A percentile compares a stretch with the other conserved stretches of the same genome.
phyloP scores from a whole-genome alignment of 2,113 vertebrate species.

The Oncorhynchus kisutch region DNA sequence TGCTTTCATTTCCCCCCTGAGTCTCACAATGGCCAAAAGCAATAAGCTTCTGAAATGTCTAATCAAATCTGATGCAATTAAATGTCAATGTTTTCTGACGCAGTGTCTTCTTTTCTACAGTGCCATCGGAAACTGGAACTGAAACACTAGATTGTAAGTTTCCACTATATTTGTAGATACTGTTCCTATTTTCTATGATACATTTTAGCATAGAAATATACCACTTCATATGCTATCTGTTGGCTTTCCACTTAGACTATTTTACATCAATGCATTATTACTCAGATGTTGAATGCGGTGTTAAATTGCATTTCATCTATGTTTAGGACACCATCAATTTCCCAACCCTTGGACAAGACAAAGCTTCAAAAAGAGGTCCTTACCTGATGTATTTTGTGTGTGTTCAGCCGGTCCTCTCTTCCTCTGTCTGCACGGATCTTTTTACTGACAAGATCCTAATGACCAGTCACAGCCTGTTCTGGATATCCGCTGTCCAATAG shows the following conservation, averaged over 20 bases:
- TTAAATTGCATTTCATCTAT: not conserved
- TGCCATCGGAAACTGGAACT: slow-evolving; percentile 77
- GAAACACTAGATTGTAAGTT: slow-evolving; percentile 61
- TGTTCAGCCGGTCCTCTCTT: not conserved
- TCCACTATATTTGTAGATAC: not conserved
- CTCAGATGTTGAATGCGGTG: not conserved
- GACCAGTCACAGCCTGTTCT: not conserved
- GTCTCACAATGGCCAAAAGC: slow-evolving; percentile 2
- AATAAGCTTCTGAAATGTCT: slow-evolving; percentile 20
- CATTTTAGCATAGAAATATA: not conserved
- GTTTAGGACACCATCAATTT: not conserved
- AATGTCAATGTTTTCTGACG: slow-evolving; percentile 10
- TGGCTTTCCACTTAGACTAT: not conserved
- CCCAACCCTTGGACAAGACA: not conserved
- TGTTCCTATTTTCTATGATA: not conserved
- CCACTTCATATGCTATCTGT: too few species aligned
- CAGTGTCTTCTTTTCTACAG: slow-evolving; percentile 48
- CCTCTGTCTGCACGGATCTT: not conserved
- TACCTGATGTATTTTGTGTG: not conserved
- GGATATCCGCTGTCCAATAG: not conserved
- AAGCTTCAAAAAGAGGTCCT: not conserved
- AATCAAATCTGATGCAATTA: slow-evolving; percentile 1
- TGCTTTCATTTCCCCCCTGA: slow-evolving; percentile 5
- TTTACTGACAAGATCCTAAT: not conserved
- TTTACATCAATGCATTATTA: too few species aligned